These are phyloP conservation scores for Crotalus helleri DNA, from an alignment of 2,113 vertebrate species.

Conservation along the genomic window DNA sequence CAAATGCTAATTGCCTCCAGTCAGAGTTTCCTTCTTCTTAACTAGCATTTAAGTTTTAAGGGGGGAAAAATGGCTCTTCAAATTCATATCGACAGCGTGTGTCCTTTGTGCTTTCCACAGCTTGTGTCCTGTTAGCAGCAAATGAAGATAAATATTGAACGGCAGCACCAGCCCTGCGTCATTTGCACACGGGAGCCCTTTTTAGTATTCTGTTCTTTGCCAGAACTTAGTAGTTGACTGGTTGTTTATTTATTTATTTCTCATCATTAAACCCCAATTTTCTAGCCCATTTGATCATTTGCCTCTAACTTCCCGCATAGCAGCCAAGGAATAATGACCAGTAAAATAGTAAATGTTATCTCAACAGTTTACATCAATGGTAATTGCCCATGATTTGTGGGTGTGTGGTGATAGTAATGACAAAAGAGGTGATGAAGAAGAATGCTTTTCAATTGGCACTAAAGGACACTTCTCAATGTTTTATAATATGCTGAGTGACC, in stretches of 20 bases:
- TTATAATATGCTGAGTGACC: conserved; percentile 46
- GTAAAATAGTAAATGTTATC: conserved; percentile 32
- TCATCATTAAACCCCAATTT: conserved; percentile 43
- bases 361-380: conserved; percentile 20
- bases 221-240: conserved; percentile 14
- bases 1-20: conserved; percentile 58
- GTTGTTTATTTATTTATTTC: conserved; percentile 40
- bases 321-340: conserved; percentile 34
- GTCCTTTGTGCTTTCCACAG: conserved; percentile 63
- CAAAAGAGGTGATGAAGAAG: conserved; percentile 38
- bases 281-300: conserved; percentile 41
- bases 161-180: conserved; percentile 26
- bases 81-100: conserved; percentile 66
- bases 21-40: conserved; percentile 62
- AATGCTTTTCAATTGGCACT: conserved; percentile 42
- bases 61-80: conserved; percentile 61
- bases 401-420: conserved; percentile 26
- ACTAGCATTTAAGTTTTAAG: conserved; percentile 56
- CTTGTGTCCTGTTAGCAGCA: conserved; percentile 58
- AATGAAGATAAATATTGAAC: conserved; percentile 66
- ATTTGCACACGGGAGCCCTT: conserved; percentile 3
- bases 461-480: conserved; percentile 48
- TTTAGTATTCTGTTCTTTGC: conserved; percentile 11
- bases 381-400: conserved; percentile 49
- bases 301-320: conserved; percentile 33